These are phyloP conservation scores for Tenrec ecaudatus DNA, from an alignment of 2,113 vertebrate species.

Conservation along the genomic window DNA sequence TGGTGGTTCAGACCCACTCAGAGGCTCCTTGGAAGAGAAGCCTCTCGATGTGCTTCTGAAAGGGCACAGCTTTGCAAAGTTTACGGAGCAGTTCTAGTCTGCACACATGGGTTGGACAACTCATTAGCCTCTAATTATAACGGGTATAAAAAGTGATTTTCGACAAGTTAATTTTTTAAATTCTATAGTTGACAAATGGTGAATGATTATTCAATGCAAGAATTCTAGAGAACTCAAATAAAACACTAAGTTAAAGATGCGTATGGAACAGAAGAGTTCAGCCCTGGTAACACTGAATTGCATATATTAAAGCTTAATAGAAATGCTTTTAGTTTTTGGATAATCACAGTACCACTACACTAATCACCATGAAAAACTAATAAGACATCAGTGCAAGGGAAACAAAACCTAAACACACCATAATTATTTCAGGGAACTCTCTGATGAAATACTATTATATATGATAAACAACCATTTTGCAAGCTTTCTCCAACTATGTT, in stretches of 20 bases:
- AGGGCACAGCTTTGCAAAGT: neutral
- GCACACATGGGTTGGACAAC: neutral
- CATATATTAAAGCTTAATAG: constrained; percentile 43
- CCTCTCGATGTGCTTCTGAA: neutral
- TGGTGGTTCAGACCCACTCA: neutral
- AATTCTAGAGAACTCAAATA: constrained; percentile 47
- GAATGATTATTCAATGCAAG: constrained; percentile 26
- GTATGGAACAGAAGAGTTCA: constrained; percentile 47
- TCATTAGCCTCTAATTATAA: neutral
- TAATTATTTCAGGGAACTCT: constrained; percentile 78
- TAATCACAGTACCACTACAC: constrained; percentile 76
- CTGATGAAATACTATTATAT: constrained; percentile 84
- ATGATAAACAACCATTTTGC: constrained; percentile 80
- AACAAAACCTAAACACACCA: constrained; percentile 76
- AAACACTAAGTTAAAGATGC: constrained; percentile 19
- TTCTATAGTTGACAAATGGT: constrained; percentile 5
- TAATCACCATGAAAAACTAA: constrained; percentile 81
- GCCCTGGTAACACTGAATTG: neutral
- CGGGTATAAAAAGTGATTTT: constrained; percentile 16
- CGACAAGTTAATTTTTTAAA: constrained; percentile 41
- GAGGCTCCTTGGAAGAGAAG: neutral
- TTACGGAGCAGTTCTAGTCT: neutral
- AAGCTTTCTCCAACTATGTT: constrained; percentile 80
- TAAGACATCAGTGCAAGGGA: constrained; percentile 73
- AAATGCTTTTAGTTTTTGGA: constrained; percentile 74